Evolutionary conservation across 2,888 invertebrate genomes (phyloP).

Genomic region (Acrobasis consociella): DNA sequence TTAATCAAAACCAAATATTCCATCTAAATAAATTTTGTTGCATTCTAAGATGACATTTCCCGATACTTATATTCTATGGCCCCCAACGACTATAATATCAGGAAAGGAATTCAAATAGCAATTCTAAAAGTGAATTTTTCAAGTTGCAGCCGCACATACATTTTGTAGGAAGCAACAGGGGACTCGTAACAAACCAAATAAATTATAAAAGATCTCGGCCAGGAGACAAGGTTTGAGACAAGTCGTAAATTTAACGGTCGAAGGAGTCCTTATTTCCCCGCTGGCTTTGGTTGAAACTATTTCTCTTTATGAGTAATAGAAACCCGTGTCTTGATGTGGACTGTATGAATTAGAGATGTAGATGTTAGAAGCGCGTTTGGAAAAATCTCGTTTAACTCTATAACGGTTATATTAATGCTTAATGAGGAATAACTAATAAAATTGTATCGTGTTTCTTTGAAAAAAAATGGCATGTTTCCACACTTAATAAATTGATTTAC

Average conservation of each 20-base stretch:
- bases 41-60: neutral
- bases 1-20: neutral
- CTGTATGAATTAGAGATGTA: neutral
- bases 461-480: neutral
- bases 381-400: no score
- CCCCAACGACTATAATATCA: conserved; percentile 12
- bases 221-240: conserved; percentile 74
- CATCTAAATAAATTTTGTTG: neutral
- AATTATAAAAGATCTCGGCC: conserved; percentile 76
- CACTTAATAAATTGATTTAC: neutral
- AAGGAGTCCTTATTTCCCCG: conserved; percentile 76
- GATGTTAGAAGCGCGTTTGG: neutral
- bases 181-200: conserved; percentile 75
- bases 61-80: neutral
- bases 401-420: no score
- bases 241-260: conserved; percentile 81
- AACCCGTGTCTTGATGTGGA: conserved; percentile 37
- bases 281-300: conserved; percentile 73
- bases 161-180: conserved; percentile 60
- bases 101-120: conserved; percentile 22
- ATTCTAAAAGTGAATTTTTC: conserved; percentile 42
- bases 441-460: neutral
- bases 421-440: no score
- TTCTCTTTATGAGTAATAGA: conserved; percentile 65
- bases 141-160: conserved; percentile 50